Evolutionary conservation across 2,797 vertebrate genomes (phyloP).

Genomic region (Brotula barbata): DNA sequence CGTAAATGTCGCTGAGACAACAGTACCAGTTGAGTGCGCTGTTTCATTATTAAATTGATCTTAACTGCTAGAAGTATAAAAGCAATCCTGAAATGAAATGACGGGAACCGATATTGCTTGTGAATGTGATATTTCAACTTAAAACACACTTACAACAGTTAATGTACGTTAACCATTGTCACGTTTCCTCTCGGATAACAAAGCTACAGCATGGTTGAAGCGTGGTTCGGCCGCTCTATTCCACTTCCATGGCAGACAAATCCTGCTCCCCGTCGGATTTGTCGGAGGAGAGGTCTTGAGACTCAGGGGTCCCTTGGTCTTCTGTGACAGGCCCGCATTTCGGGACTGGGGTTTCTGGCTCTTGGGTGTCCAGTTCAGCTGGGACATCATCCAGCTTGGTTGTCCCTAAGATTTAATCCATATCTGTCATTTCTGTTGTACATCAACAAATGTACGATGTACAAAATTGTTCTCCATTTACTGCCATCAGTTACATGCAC

Average conservation of each 20-base stretch:
- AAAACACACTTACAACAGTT: conserved; percentile 18
- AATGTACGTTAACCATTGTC: conserved; percentile 30
- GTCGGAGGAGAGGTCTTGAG: conserved; percentile 64
- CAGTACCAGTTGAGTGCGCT: conserved; percentile 27
- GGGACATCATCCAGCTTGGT: conserved; percentile 44
- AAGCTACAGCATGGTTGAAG: conserved; percentile 32
- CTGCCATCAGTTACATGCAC: not conserved
- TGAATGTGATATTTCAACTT: conserved; percentile 30
- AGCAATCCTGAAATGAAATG: conserved; percentile 49
- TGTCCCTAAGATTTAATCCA: conserved; percentile 52
- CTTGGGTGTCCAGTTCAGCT: conserved; percentile 47
- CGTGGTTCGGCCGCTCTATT: conserved; percentile 74
- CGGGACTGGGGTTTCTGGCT: conserved; percentile 38
- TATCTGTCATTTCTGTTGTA: conserved; percentile 12
- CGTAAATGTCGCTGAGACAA: not conserved
- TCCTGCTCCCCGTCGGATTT: conserved; percentile 81
- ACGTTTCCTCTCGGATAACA: conserved; percentile 33
- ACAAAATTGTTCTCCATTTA: not conserved
- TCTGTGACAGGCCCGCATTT: conserved; percentile 58
- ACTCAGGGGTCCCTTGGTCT: conserved; percentile 53
- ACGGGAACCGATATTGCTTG: too few relatives aligned
- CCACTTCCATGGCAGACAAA: conserved; percentile 84
- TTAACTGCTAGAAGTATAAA: conserved; percentile 51
- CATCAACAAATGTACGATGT: not conserved
- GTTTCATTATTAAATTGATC: conserved; percentile 29